phyloP scores from a whole-genome alignment of 2,113 vertebrate species.

The Neolamprologus brichardi region DNA sequence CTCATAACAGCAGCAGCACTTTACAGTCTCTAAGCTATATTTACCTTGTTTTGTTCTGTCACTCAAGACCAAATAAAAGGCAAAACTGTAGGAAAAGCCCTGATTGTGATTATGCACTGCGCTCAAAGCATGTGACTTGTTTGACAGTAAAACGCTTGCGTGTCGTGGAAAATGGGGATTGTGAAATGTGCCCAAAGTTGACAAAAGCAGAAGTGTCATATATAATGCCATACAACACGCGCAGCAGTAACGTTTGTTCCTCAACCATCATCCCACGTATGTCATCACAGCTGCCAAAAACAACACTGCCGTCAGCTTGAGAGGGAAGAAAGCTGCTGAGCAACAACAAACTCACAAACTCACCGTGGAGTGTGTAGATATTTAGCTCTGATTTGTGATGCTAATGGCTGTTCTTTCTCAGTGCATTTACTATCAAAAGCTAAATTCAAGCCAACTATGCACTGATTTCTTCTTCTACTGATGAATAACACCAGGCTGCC shows the following conservation, averaged over 20 bases:
- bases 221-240: background rate
- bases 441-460: background rate
- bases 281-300: background rate
- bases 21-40: background rate
- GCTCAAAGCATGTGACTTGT: background rate
- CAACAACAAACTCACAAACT: background rate
- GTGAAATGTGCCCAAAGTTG: background rate
- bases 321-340: background rate
- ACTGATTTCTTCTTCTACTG: background rate
- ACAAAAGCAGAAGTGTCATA: background rate
- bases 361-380: background rate
- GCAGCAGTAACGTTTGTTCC: background rate
- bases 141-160: background rate
- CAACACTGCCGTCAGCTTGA: background rate
- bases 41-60: background rate
- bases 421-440: background rate
- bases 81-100: background rate
- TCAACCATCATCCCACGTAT: background rate
- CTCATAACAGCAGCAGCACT: background rate
- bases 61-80: background rate
- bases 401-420: fast-evolving
- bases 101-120: background rate
- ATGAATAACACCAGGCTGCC: background rate
- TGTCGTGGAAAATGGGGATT: background rate
- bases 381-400: background rate